Conservation (phyloP, 2,113 vertebrate species). For the Petromus typicus region DNA sequence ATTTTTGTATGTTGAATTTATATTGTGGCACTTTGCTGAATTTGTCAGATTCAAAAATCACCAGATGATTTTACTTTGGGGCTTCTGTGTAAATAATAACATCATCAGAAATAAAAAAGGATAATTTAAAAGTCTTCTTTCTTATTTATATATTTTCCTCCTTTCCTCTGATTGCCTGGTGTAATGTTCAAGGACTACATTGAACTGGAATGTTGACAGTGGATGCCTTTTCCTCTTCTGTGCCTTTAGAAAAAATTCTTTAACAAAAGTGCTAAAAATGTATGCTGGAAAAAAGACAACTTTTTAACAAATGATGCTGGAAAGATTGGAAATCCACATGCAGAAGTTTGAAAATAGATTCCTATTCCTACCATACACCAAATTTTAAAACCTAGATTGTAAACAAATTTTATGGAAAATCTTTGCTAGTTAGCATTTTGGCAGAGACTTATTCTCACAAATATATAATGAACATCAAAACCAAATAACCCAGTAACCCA, state of each 20-base stretch:
- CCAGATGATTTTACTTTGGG: not conserved
- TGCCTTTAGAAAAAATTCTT: not conserved
- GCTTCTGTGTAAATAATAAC: not conserved
- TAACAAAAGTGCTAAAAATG: not conserved
- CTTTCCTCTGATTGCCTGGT: not conserved
- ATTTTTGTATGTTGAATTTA: not conserved
- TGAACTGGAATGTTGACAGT: not conserved
- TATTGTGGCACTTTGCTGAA: not conserved
- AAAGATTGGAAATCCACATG: not conserved
- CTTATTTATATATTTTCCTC: not conserved
- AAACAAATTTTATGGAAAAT: not conserved
- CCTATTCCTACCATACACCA: not conserved
- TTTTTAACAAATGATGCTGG: not conserved
- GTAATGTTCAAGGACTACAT: not conserved
- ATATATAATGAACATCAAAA: not conserved
- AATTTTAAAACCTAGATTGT: not conserved
- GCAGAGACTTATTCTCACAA: not conserved
- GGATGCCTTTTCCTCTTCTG: not conserved
- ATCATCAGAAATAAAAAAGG: not conserved
- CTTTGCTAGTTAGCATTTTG: not conserved
- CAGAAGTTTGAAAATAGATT: not conserved
- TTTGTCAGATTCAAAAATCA: not conserved
- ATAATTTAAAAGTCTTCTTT: not conserved
- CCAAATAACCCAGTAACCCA: not conserved
- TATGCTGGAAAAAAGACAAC: not conserved